phyloP scores from a whole-genome alignment of 2,797 vertebrate species.

The Phoxinus dragarum region DNA sequence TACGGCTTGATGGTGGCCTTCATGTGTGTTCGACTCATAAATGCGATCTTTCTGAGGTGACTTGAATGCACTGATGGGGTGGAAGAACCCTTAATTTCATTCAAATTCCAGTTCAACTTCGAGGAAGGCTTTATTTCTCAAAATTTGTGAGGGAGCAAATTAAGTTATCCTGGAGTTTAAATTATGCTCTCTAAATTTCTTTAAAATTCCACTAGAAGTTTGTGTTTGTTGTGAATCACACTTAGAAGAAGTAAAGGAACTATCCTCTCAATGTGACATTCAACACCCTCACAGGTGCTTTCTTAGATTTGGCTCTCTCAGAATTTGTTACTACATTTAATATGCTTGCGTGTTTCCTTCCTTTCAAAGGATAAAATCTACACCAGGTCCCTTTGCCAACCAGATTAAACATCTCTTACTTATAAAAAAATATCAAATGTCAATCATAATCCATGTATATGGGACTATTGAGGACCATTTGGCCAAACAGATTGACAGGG shows the following conservation, averaged over 20 bases:
- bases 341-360: neutral
- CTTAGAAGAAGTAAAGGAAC: neutral
- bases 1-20: neutral
- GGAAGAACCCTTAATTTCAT: neutral
- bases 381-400: neutral
- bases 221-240: neutral
- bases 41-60: neutral
- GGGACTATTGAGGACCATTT: neutral
- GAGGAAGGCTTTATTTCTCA: no score
- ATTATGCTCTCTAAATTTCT: neutral
- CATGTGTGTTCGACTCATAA: neutral
- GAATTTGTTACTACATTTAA: neutral
- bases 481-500: constrained; percentile 39
- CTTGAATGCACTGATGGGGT: no score
- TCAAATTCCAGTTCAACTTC: neutral
- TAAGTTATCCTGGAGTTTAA: neutral
- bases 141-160: neutral
- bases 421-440: constrained; percentile 16
- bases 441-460: neutral
- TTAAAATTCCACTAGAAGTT: neutral
- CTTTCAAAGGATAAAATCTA: constrained; percentile 20
- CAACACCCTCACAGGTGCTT: constrained; percentile 22
- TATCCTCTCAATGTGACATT: neutral
- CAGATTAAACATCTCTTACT: constrained; percentile 5
- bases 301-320: neutral